Evolutionary conservation across 2,888 invertebrate species (phyloP), one percentile per base, ranked within the genome.

Genomic region (Thymelicus lineola): DNA sequence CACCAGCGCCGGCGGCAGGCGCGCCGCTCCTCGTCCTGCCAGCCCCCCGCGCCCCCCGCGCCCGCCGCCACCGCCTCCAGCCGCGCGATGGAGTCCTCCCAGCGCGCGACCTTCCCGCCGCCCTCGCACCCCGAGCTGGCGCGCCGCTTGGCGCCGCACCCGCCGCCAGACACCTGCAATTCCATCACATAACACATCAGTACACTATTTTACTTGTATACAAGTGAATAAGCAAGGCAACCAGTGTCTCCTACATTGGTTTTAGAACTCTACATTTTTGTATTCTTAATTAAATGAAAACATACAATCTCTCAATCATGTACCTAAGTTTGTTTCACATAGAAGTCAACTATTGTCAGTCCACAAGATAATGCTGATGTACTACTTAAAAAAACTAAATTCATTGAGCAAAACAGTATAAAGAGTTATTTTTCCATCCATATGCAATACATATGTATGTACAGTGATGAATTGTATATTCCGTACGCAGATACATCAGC

Each of bases 31-130:
- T 94, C 89, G 85, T 94, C 87, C 88, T 95, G 90, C 86, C 95
- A 95, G 85, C 93, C 92, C 80, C 95, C 95, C 65, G 94, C 95
- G 80, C 95, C 95, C 81, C 95, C 95, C 70, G 95, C 95, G 76
- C 95, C 95, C 79, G 95, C 95, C 79, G 95, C 95, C 82, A 95
- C 93, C 74, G 93, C 93, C 86, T 93, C 93, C 58, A 93, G 86
- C 81, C 92, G 83, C 76, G 93, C 93, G 76, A 93, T 93, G 68
- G 92, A 92, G 82, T 93, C 93, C 79, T 93, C 93, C 93, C 93
- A 93, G 86, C 93, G 93, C 74, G 93, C 93, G 79, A 89, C 91
- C 78, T 93, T 93, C 79, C 93, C 93, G 83, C 93, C 93, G 86
- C 88, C 91, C 84, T 91, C 92, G 87, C 91, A 91, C 88, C 89